Percentiles rank a stretch among this genome's conserved stretches.
Conservation (phyloP, 2,113 vertebrate genomes). For the Antennarius striatus region DNA sequence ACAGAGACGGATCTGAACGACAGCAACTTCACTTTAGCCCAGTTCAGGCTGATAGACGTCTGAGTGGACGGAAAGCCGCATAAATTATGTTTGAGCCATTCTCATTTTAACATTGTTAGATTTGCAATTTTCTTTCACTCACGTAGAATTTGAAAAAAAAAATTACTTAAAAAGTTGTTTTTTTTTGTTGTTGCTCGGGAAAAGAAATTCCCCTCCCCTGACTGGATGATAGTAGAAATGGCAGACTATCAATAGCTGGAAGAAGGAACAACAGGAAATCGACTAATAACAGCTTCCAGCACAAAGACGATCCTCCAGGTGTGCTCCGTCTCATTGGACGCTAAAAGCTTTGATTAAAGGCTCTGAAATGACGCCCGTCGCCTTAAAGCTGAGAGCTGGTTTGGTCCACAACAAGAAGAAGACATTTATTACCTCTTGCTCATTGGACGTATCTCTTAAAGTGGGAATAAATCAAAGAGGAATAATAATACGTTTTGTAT, state of each 20-base stretch:
- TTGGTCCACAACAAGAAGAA: constrained; percentile 13
- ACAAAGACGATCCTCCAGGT: constrained; percentile 2
- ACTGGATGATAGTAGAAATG: neutral
- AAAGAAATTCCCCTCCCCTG: too few relatives aligned
- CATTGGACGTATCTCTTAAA: constrained; percentile 2
- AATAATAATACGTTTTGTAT: constrained; percentile 40
- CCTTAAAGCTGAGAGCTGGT: constrained; percentile 10
- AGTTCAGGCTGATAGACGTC: constrained; percentile 53
- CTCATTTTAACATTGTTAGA: constrained; percentile 41
- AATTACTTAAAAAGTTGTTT: too few relatives aligned
- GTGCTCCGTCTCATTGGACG: neutral
- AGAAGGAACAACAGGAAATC: constrained; percentile 30
- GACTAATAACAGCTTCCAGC: constrained; percentile 14
- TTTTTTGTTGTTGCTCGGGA: too few relatives aligned
- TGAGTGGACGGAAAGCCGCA: constrained; percentile 29
- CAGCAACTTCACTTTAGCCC: constrained; percentile 48
- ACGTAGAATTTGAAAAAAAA: too few relatives aligned
- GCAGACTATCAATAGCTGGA: constrained; percentile 21
- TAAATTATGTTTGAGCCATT: constrained; percentile 49
- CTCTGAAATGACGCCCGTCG: constrained; percentile 21
- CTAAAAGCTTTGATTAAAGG: constrained; percentile 8
- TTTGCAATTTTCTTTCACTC: constrained; percentile 1
- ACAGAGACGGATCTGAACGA: constrained; percentile 29
- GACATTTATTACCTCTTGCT: constrained; percentile 23
- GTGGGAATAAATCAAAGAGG: constrained; percentile 29